Conservation (phyloP, 1,140 invertebrate genomes). For the Zaprionus capensis region DNA sequence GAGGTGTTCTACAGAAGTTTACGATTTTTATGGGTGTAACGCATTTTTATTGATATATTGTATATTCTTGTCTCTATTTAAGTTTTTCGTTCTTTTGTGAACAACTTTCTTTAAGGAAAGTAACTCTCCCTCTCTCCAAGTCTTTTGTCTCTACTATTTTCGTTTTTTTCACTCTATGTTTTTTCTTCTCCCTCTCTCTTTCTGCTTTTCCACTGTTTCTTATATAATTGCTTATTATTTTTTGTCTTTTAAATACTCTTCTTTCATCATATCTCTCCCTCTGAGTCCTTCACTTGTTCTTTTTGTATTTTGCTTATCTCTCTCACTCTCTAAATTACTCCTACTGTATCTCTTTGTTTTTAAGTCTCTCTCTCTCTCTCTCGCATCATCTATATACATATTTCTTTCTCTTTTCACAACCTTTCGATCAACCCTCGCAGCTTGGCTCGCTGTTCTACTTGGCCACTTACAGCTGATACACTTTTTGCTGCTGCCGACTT, state of each 20-base stretch:
- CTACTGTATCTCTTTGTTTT: background rate
- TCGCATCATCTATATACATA: background rate
- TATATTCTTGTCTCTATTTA: background rate
- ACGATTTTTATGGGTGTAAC: too few species aligned
- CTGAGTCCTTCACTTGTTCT: background rate
- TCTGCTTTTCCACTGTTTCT: too few species aligned
- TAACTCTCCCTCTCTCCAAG: too few species aligned
- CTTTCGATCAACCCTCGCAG: background rate
- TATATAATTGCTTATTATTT: too few species aligned
- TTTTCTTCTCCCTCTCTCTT: too few species aligned
- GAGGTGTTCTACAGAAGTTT: background rate
- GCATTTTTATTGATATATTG: background rate
- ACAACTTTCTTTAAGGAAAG: too few species aligned
- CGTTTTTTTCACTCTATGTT: too few species aligned
- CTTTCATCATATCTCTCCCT: too few species aligned
- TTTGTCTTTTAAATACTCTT: too few species aligned
- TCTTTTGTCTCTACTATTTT: too few species aligned
- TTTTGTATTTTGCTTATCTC: background rate
- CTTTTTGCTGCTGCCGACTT: constrained; percentile 15
- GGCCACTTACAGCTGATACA: constrained; percentile 6
- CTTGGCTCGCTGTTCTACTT: background rate
- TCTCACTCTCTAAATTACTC: background rate
- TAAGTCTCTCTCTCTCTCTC: background rate
- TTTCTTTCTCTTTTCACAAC: background rate
- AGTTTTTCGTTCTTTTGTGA: too few species aligned